Evolutionary conservation across 2,113 vertebrate species (phyloP).

Genomic region (Atrichornis clamosus): DNA sequence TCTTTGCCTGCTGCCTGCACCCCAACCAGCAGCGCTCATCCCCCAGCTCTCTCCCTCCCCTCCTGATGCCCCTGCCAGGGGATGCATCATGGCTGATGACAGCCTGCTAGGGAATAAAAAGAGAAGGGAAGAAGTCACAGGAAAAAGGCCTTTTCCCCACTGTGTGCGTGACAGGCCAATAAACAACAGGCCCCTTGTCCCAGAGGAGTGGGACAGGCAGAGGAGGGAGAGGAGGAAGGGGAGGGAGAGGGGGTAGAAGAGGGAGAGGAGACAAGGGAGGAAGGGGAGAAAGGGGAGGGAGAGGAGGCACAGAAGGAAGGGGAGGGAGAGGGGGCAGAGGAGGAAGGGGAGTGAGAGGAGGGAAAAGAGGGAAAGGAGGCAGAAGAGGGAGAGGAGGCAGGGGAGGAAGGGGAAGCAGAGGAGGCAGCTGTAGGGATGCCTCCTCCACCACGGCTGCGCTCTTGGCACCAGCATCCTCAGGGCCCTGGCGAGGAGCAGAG

Average conservation of each 20-base stretch:
- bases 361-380: neutral
- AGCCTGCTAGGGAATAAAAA: neutral
- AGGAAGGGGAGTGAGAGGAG: neutral
- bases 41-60: too few species aligned
- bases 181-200: neutral
- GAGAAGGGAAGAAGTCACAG: neutral
- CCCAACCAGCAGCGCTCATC: neutral
- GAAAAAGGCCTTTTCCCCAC: neutral
- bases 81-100: accelerated
- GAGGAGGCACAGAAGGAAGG: neutral
- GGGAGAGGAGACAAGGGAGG: neutral
- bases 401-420: too few species aligned
- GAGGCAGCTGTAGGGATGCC: neutral
- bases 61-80: neutral
- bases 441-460: neutral
- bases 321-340: neutral
- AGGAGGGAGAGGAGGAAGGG: neutral
- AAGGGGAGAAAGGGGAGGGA: neutral
- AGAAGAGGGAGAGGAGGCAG: too few species aligned
- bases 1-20: neutral
- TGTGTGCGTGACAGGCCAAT: neutral
- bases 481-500: neutral
- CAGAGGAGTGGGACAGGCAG: neutral
- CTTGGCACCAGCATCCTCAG: neutral
- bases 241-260: neutral